Evolutionary conservation across 2,888 invertebrate species (phyloP).

Genomic region (Coecobrya sp.): DNA sequence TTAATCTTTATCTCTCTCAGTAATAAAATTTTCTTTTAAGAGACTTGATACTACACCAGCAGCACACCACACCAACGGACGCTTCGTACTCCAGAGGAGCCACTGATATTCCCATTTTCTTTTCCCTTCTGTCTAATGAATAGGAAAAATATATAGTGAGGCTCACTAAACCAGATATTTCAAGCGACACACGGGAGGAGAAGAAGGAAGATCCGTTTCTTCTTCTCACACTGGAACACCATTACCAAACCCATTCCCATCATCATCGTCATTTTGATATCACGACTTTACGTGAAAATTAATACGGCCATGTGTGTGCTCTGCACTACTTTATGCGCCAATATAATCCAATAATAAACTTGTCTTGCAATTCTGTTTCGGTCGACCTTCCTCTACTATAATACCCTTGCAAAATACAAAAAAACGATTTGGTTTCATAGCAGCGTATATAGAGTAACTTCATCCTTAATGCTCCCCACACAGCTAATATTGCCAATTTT

Average conservation of each 20-base stretch:
- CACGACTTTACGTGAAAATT: slow-evolving; percentile 26
- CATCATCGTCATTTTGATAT: neutral
- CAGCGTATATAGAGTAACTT: neutral
- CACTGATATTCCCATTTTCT: too few relatives aligned
- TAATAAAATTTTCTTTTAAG: too few relatives aligned
- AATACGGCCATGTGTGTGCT: neutral
- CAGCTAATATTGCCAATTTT: slow-evolving; percentile 50
- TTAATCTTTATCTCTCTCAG: too few relatives aligned
- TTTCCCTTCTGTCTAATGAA: too few relatives aligned
- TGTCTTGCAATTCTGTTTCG: neutral
- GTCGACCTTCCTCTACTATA: neutral
- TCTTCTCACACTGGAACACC: neutral
- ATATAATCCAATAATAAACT: slow-evolving; percentile 47
- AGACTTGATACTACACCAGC: too few relatives aligned
- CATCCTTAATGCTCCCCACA: neutral
- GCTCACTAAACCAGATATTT: too few relatives aligned
- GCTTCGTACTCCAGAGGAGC: too few relatives aligned
- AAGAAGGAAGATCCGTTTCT: too few relatives aligned
- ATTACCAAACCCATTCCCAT: neutral
- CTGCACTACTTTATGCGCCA: neutral
- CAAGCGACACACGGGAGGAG: too few relatives aligned
- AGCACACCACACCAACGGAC: too few relatives aligned
- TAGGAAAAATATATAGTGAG: too few relatives aligned
- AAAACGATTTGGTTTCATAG: slow-evolving; percentile 23
- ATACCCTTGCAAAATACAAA: neutral